A percentile compares a stretch with the other conserved stretches of the same genome.
Evolutionary conservation across 2,797 vertebrate species (phyloP).

Genomic region (Spinus olivaceus): DNA sequence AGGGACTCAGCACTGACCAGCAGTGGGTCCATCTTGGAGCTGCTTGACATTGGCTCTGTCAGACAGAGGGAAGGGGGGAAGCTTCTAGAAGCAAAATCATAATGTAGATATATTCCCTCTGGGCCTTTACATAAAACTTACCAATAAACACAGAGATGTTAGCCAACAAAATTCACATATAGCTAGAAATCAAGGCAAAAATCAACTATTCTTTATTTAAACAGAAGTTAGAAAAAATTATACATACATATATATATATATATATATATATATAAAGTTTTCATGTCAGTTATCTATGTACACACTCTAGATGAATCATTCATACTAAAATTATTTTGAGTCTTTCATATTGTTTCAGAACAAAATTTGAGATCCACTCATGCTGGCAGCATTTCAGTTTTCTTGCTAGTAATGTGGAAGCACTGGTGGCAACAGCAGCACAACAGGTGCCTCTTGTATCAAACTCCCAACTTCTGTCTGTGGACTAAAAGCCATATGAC

Average conservation of each 20-base stretch:
- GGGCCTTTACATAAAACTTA: constrained; percentile 73
- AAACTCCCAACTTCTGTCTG: background rate
- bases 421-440: background rate
- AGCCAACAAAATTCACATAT: background rate
- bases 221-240: background rate
- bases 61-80: background rate
- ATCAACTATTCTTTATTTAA: background rate
- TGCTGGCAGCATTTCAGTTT: background rate
- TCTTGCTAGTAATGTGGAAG: background rate
- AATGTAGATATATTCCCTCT: constrained; percentile 71
- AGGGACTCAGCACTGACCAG: background rate
- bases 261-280: background rate
- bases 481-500: background rate
- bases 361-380: background rate
- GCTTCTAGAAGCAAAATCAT: constrained; percentile 53
- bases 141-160: background rate
- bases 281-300: background rate
- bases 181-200: background rate
- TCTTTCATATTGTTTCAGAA: background rate
- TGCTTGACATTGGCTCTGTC: background rate
- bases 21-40: background rate
- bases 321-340: background rate
- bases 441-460: background rate
- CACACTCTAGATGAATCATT: background rate
- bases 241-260: background rate